These are phyloP conservation scores for Pristionchus japonicus DNA, from an alignment of 2,888 invertebrate genomes.

Conservation along the genomic window DNA sequence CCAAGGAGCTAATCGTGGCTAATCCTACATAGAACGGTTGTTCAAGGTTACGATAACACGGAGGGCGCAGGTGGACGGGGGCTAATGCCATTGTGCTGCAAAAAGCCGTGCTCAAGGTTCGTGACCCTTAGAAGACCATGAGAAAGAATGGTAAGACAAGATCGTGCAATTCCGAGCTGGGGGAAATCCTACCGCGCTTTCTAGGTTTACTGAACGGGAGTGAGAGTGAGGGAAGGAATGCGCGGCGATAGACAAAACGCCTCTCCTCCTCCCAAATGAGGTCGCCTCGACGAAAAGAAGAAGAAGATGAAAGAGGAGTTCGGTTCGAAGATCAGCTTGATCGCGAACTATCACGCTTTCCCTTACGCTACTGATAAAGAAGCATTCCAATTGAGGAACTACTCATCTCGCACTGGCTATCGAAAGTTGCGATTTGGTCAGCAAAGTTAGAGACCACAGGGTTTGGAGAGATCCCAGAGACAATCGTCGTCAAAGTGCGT, in stretches of 20 bases:
- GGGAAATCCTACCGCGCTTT: neutral
- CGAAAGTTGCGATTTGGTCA: neutral
- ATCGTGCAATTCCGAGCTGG: neutral
- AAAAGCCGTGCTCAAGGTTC: neutral
- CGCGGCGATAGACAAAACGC: conserved; percentile 2
- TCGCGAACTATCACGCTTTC: neutral
- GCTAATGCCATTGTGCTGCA: neutral
- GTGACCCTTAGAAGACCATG: neutral
- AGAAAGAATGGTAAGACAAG: neutral
- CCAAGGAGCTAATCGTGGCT: neutral
- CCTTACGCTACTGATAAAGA: neutral
- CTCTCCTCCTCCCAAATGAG: conserved; percentile 13
- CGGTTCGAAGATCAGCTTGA: neutral
- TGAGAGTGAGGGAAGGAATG: neutral
- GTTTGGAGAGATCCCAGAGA: neutral
- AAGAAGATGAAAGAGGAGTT: neutral
- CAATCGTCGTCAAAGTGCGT: too few species aligned
- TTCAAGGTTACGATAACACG: conserved; percentile 11
- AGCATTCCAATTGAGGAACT: neutral
- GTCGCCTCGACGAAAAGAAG: conserved; percentile 5
- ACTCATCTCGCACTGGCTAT: neutral
- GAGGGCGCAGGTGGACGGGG: neutral
- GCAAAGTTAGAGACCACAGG: neutral
- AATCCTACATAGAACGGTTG: neutral
- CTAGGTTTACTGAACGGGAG: conserved; percentile 3